A percentile compares a stretch with the other conserved stretches of the same genome.
These are phyloP conservation scores for Hoplostethus mediterraneus DNA, from an alignment of 2,797 vertebrate species.

Conservation along the genomic window DNA sequence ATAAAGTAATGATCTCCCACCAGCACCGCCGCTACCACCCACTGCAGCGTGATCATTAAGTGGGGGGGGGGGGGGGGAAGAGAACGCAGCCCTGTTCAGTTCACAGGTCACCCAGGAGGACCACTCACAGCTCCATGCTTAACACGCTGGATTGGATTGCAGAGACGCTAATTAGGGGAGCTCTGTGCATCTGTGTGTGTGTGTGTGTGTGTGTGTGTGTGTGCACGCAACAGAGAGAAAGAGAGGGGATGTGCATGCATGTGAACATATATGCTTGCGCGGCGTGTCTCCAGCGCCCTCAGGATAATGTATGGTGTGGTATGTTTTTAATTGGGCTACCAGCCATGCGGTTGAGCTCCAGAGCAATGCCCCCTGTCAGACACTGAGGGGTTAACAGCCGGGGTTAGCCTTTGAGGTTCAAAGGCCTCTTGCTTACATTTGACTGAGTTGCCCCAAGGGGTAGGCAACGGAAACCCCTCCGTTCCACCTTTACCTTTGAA, in stretches of 20 bases:
- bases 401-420: constrained; percentile 79
- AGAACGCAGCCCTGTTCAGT: constrained; percentile 56
- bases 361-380: constrained; percentile 76
- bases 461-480: constrained; percentile 24
- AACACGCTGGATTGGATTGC: constrained; percentile 57
- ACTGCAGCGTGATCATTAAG: constrained; percentile 71
- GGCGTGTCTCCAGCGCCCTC: constrained; percentile 47
- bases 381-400: constrained; percentile 76
- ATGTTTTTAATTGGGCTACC: constrained; percentile 83
- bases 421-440: constrained; percentile 81
- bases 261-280: constrained; percentile 21
- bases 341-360: constrained; percentile 72
- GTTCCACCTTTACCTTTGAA: constrained; percentile 70
- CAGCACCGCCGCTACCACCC: constrained; percentile 56
- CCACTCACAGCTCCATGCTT: constrained; percentile 63
- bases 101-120: constrained; percentile 77
- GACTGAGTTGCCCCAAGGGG: constrained; percentile 65
- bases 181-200: constrained; percentile 15
- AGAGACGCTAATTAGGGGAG: constrained; percentile 75
- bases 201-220: neutral
- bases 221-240: constrained; percentile 29
- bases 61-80: constrained; percentile 44
- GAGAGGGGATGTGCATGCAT: constrained; percentile 10
- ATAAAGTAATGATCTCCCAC: constrained; percentile 72
- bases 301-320: constrained; percentile 74